These are phyloP conservation scores for Monochamus alternatus DNA, from an alignment of 2,888 invertebrate species.

Conservation along the genomic window DNA sequence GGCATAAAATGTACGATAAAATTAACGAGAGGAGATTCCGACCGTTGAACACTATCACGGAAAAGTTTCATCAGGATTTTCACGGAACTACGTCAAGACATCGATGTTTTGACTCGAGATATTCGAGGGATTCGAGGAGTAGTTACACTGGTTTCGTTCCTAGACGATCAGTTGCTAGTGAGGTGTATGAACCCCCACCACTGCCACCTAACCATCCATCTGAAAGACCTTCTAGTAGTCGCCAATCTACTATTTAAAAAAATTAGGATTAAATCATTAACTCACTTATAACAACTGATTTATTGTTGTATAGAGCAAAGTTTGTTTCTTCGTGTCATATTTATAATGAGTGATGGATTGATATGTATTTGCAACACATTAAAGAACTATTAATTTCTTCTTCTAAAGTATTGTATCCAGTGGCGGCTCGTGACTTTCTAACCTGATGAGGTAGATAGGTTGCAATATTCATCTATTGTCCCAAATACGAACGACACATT, in stretches of 20 bases:
- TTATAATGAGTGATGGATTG: no score
- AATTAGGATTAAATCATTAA: neutral
- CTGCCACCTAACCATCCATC: conserved; percentile 42
- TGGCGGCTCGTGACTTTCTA: no score
- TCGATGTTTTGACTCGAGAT: no score
- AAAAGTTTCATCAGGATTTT: conserved; percentile 36
- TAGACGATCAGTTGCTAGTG: conserved; percentile 9
- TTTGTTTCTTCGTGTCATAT: no score
- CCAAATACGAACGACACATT: no score
- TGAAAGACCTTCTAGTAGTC: neutral
- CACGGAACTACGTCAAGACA: conserved; percentile 18
- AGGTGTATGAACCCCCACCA: conserved; percentile 39
- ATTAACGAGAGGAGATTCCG: conserved; percentile 28
- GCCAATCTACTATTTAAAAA: neutral
- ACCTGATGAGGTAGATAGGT: no score
- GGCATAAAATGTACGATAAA: conserved; percentile 29
- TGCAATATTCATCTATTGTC: no score
- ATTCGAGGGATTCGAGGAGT: neutral
- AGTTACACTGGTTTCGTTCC: conserved; percentile 21
- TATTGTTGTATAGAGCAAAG: no score
- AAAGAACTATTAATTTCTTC: no score
- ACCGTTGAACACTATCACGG: conserved; percentile 40
- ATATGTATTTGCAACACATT: no score
- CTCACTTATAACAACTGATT: no score
- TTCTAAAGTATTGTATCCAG: no score